Percentiles rank a stretch among this genome's conserved stretches.
Conservation (phyloP, 2,113 vertebrate species). For the Mormyrus iriodes region DNA sequence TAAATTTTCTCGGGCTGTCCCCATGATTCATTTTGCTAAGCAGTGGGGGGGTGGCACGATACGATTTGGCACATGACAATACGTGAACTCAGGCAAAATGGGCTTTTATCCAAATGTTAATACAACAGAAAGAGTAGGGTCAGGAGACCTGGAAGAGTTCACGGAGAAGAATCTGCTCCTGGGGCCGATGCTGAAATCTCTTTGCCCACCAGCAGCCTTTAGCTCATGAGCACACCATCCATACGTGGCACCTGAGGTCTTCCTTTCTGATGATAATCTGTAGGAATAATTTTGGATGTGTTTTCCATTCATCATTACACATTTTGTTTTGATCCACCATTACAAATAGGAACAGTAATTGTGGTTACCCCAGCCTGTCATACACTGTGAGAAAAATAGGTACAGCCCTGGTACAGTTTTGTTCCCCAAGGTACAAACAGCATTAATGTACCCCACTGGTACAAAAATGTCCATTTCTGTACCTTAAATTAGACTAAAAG, state of each 20-base stretch:
- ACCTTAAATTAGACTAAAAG: neutral
- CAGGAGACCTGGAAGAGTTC: neutral
- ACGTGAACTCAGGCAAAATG: neutral
- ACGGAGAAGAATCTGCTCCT: neutral
- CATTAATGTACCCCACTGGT: too few species aligned
- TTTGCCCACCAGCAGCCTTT: neutral
- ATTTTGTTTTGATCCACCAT: neutral
- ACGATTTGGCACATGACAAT: neutral
- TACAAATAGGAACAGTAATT: neutral
- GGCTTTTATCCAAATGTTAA: neutral
- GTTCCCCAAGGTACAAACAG: neutral
- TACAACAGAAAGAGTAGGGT: neutral
- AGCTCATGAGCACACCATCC: neutral
- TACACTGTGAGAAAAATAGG: neutral
- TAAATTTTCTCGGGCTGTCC: neutral
- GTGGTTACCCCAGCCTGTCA: neutral
- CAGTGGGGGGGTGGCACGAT: neutral
- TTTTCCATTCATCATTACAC: neutral
- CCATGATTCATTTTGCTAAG: neutral
- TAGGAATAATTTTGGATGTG: neutral
- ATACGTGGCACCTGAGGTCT: neutral
- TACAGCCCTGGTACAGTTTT: neutral
- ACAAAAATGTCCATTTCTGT: neutral
- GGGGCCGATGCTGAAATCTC: neutral
- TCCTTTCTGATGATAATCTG: neutral